Percentiles rank a stretch among this genome's conserved stretches.
Evolutionary conservation across 1,140 invertebrate genomes (phyloP).

Genomic region (Dendroctonus valens): DNA sequence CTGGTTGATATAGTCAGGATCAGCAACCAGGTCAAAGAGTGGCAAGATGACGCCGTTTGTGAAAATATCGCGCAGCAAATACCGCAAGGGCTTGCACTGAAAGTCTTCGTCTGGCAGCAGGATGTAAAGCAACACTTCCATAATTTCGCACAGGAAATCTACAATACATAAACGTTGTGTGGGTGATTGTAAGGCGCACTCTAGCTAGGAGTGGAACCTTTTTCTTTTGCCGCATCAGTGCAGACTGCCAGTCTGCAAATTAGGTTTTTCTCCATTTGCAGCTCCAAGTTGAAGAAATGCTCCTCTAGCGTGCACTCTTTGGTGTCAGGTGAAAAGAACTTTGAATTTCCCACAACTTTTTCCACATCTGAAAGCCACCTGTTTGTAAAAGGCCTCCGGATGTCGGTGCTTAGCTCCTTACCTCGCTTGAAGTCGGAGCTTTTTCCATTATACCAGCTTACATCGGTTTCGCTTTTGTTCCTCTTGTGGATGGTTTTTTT

Average conservation of each 20-base stretch:
- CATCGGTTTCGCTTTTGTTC: slow-evolving; percentile 72
- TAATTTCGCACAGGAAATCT: slow-evolving; percentile 83
- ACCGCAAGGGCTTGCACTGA: slow-evolving; percentile 75
- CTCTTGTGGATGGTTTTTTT: slow-evolving; percentile 55
- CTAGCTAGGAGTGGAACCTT: slow-evolving; percentile 49
- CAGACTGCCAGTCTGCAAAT: slow-evolving; percentile 67
- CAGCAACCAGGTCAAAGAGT: slow-evolving; percentile 77
- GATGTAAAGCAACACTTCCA: slow-evolving; percentile 82
- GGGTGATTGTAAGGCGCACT: no score
- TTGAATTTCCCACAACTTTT: slow-evolving; percentile 39
- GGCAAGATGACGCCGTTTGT: slow-evolving; percentile 78
- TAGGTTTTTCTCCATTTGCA: slow-evolving; percentile 78
- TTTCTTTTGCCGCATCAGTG: slow-evolving; percentile 61
- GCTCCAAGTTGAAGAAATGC: slow-evolving; percentile 86
- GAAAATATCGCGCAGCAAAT: slow-evolving; percentile 78
- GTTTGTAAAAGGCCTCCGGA: no score
- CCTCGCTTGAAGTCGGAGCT: slow-evolving; percentile 40
- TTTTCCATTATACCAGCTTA: slow-evolving; percentile 60
- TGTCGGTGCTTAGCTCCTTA: slow-evolving; percentile 4
- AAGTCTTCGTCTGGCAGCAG: slow-evolving; percentile 83
- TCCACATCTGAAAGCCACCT: slow-evolving; percentile 36
- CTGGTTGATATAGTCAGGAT: slow-evolving; percentile 95
- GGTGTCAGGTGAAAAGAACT: slow-evolving; percentile 38
- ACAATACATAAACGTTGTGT: slow-evolving; percentile 42
- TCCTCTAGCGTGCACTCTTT: slow-evolving; percentile 61